Percentiles rank a stretch among this genome's conserved stretches.
Evolutionary conservation across 2,888 invertebrate genomes (phyloP).

Genomic region (Callyntrura guangdongensis): DNA sequence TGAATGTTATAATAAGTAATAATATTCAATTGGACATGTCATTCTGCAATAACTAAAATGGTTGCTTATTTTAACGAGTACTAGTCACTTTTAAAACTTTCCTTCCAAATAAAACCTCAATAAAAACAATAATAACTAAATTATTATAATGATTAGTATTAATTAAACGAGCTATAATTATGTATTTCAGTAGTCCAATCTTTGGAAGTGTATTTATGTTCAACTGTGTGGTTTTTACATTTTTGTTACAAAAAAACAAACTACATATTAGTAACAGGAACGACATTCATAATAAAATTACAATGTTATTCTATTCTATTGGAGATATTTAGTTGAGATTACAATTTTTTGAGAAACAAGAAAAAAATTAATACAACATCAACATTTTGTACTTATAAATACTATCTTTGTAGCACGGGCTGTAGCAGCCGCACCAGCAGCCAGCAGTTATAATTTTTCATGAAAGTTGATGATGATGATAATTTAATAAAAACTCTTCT

Average conservation of each 20-base stretch:
- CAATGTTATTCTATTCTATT: neutral
- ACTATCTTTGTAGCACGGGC: neutral
- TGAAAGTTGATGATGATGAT: neutral
- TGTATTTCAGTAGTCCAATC: neutral
- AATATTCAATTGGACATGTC: constrained; percentile 20
- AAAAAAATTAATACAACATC: neutral
- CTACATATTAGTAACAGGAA: neutral
- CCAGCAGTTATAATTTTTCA: constrained; percentile 1
- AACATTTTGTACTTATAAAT: constrained; percentile 41
- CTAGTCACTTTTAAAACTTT: constrained; percentile 43
- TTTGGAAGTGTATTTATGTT: neutral
- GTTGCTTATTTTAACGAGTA: constrained; percentile 36
- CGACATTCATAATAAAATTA: neutral
- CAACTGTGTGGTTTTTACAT: neutral
- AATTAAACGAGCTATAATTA: neutral
- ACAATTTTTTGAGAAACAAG: neutral
- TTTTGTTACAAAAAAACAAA: neutral
- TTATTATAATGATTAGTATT: neutral
- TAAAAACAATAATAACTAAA: neutral
- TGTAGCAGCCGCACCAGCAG: too few relatives aligned
- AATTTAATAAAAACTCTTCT: too few relatives aligned
- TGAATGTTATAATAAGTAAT: neutral
- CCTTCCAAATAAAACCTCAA: constrained; percentile 54
- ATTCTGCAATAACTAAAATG: constrained; percentile 36
- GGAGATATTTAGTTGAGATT: constrained; percentile 22